Conservation (phyloP, 2,888 invertebrate species). For the Acrobasis repandana region DNA sequence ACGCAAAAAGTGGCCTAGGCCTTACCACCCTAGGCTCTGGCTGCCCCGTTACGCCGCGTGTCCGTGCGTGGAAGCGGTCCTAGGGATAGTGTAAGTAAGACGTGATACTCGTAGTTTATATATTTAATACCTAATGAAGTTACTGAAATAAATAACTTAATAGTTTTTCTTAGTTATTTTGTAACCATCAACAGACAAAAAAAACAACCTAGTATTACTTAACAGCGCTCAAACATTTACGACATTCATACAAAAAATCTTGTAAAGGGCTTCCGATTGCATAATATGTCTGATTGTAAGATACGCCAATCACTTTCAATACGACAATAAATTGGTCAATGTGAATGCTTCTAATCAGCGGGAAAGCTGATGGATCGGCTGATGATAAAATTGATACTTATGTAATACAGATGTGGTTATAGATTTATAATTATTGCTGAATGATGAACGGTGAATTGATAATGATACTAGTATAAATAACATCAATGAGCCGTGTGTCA, state of each 20-base stretch:
- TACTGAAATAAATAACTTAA: no score
- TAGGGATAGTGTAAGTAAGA: no score
- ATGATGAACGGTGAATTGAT: not conserved
- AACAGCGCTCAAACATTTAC: slow-evolving; percentile 1
- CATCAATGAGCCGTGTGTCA: no score
- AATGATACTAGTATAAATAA: not conserved
- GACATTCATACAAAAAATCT: slow-evolving; percentile 8
- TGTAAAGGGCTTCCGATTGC: slow-evolving; percentile 21
- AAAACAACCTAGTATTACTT: not conserved
- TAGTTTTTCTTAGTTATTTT: not conserved
- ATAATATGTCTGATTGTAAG: slow-evolving; percentile 18
- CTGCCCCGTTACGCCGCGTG: no score
- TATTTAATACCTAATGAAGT: no score
- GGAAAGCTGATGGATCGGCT: slow-evolving; percentile 33
- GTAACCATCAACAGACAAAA: not conserved
- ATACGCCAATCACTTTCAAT: slow-evolving; percentile 22
- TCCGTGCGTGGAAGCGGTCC: no score
- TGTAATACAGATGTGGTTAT: slow-evolving; percentile 14
- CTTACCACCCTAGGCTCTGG: no score
- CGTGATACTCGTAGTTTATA: no score
- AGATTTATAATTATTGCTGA: not conserved
- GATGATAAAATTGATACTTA: slow-evolving; percentile 18
- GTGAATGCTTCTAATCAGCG: slow-evolving; percentile 27
- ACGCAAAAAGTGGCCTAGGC: no score
- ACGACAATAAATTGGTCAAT: slow-evolving; percentile 25